phyloP scores from a whole-genome alignment of 2,113 vertebrate genomes.

The Neolamprologus sp. region DNA sequence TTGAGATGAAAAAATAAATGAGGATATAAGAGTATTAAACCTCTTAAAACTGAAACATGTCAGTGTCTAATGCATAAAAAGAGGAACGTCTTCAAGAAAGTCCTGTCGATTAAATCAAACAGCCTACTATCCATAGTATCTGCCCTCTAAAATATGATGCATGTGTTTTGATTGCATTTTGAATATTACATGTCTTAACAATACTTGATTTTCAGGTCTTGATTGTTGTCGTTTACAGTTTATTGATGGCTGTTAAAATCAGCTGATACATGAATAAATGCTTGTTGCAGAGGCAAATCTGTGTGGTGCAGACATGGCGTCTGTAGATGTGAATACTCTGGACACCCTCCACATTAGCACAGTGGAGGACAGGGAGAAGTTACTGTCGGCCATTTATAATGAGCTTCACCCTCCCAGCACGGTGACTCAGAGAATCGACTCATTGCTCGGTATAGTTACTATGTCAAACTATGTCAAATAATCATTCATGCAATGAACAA shows the following conservation, averaged over 20 bases:
- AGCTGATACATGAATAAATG: not conserved
- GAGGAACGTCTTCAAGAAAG: not conserved
- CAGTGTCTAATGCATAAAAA: not conserved
- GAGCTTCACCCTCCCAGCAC: slow-evolving; percentile 64
- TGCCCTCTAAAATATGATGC: not conserved
- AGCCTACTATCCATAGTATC: not conserved
- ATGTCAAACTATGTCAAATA: not conserved
- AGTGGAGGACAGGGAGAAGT: slow-evolving; percentile 62
- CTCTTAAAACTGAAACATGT: not conserved
- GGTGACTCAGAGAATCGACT: slow-evolving; percentile 44
- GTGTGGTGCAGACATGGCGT: slow-evolving; percentile 62
- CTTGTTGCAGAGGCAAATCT: slow-evolving; percentile 61
- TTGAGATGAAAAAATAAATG: not conserved
- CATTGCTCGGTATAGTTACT: slow-evolving; percentile 51
- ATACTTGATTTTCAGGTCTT: not conserved
- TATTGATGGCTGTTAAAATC: not conserved
- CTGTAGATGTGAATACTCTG: slow-evolving; percentile 59
- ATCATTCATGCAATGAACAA: not conserved
- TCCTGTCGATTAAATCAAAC: not conserved
- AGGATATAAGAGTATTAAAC: not conserved
- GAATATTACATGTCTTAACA: not conserved
- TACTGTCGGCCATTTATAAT: slow-evolving; percentile 69
- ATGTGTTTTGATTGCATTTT: not conserved
- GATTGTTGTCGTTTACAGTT: not conserved
- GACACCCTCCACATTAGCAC: slow-evolving; percentile 59